A percentile compares a stretch with the other conserved stretches of the same genome.
Evolutionary conservation across 2,888 invertebrate species (phyloP).

Genomic region (Drosophila tripunctata): DNA sequence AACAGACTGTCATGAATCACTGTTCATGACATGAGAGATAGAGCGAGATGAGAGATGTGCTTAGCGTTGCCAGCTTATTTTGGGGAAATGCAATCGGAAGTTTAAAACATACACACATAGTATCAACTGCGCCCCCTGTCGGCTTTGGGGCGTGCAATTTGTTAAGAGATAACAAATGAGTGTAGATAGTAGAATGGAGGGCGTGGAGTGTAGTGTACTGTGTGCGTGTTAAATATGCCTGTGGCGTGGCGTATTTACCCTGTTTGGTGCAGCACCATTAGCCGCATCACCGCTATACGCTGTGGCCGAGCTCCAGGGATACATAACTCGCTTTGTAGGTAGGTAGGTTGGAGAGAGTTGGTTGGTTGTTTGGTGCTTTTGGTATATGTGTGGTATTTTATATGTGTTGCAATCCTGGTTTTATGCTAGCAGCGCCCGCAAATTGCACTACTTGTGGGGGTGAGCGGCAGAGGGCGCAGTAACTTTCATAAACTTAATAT

Average conservation of each 20-base stretch:
- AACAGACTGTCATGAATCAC: not conserved
- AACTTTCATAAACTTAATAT: constrained; percentile 25
- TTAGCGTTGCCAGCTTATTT: constrained; percentile 42
- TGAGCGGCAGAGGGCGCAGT: too few relatives aligned
- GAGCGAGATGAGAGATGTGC: constrained; percentile 30
- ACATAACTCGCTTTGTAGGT: constrained; percentile 80
- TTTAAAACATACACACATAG: constrained; percentile 33
- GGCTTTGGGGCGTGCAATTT: constrained; percentile 1
- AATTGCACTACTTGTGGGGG: too few relatives aligned
- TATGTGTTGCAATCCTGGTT: constrained; percentile 30
- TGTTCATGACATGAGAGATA: constrained; percentile 4
- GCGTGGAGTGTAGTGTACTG: constrained; percentile 21
- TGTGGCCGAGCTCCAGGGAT: constrained; percentile 83
- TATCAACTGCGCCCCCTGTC: constrained; percentile 25
- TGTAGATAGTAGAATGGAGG: constrained; percentile 4
- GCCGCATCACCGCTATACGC: constrained; percentile 77
- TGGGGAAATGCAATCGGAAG: constrained; percentile 12
- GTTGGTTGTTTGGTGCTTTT: constrained; percentile 9
- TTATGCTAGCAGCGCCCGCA: constrained; percentile 20
- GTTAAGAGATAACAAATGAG: constrained; percentile 1
- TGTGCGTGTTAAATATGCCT: too few relatives aligned
- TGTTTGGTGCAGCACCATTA: constrained; percentile 47
- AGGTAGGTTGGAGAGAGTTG: too few relatives aligned
- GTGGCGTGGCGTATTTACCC: constrained; percentile 66
- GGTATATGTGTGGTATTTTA: constrained; percentile 26